phyloP scores from a whole-genome alignment of 2,113 vertebrate species.

The Labrus mixtus region DNA sequence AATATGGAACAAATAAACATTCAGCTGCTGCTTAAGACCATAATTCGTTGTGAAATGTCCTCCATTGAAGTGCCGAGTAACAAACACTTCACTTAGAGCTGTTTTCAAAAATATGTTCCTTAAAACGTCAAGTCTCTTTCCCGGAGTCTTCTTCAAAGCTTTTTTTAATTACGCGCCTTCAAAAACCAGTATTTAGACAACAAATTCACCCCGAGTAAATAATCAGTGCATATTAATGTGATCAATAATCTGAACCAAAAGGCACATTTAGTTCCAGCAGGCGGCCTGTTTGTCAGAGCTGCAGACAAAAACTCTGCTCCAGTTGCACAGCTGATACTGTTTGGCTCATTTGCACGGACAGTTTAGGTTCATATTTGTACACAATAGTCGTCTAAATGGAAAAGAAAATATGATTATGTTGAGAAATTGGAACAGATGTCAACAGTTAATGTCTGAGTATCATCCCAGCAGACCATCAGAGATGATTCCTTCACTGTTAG shows the following conservation, averaged over 20 bases:
- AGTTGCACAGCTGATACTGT: background rate
- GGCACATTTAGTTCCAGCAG: constrained; percentile 58
- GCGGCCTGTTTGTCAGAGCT: constrained; percentile 46
- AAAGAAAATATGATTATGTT: constrained; percentile 56
- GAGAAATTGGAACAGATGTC: constrained; percentile 55
- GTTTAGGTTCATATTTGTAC: constrained; percentile 48
- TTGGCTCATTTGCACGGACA: constrained; percentile 22
- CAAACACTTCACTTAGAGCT: constrained; percentile 73
- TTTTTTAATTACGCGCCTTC: constrained; percentile 72
- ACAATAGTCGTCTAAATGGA: constrained; percentile 27
- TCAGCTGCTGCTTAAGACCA: constrained; percentile 47
- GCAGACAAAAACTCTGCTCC: constrained; percentile 6
- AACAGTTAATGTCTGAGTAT: constrained; percentile 41
- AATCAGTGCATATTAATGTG: constrained; percentile 73
- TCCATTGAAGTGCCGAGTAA: constrained; percentile 73
- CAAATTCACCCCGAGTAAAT: constrained; percentile 69
- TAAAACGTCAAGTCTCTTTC: constrained; percentile 72
- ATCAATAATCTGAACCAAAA: constrained; percentile 73
- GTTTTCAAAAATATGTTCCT: constrained; percentile 64
- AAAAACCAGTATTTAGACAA: constrained; percentile 72
- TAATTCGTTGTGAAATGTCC: constrained; percentile 72
- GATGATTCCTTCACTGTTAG: constrained; percentile 45
- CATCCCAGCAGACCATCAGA: constrained; percentile 51
- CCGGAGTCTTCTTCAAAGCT: constrained; percentile 65
- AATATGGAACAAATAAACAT: constrained; percentile 57